Percentiles rank a stretch among this genome's conserved stretches.
phyloP scores from a whole-genome alignment of 2,888 invertebrate genomes.

The Linnaemya tessellans region DNA sequence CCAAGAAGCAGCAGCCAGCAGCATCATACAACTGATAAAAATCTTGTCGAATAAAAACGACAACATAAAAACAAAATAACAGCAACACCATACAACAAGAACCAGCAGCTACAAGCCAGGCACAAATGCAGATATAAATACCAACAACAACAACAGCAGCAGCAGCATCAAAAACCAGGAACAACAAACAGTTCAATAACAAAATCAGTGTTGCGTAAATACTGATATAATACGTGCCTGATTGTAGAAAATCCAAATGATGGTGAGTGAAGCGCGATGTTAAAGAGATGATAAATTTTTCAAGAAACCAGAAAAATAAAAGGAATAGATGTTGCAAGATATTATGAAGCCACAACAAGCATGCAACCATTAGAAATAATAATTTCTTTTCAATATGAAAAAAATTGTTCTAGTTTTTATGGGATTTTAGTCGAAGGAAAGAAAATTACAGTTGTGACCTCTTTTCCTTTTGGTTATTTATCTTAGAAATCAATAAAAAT shows the following conservation, averaged over 20 bases:
- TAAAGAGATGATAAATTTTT: constrained; percentile 62
- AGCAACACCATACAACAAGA: constrained; percentile 4
- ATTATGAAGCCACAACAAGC: constrained; percentile 42
- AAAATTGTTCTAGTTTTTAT: constrained; percentile 34
- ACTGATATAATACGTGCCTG: constrained; percentile 71
- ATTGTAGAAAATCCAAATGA: constrained; percentile 8
- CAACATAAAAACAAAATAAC: constrained; percentile 30
- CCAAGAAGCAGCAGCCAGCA: constrained; percentile 24
- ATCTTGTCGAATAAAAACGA: constrained; percentile 63
- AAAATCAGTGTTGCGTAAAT: constrained; percentile 72
- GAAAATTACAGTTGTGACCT: constrained; percentile 47
- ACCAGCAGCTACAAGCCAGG: constrained; percentile 6
- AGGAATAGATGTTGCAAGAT: constrained; percentile 14
- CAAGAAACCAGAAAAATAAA: constrained; percentile 5
- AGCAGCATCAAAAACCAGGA: not conserved
- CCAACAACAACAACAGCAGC: not conserved
- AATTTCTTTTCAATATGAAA: constrained; percentile 38
- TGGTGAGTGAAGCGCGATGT: not conserved
- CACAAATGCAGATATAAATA: constrained; percentile 9
- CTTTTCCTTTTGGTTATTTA: constrained; percentile 27
- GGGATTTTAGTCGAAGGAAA: not conserved
- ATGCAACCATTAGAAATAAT: constrained; percentile 24
- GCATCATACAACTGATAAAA: constrained; percentile 62
- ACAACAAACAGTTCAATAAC: constrained; percentile 67
- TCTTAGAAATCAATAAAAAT: constrained; percentile 50